These are phyloP conservation scores for Pasiphila rectangulata DNA, from an alignment of 2,888 invertebrate species.

Conservation along the genomic window DNA sequence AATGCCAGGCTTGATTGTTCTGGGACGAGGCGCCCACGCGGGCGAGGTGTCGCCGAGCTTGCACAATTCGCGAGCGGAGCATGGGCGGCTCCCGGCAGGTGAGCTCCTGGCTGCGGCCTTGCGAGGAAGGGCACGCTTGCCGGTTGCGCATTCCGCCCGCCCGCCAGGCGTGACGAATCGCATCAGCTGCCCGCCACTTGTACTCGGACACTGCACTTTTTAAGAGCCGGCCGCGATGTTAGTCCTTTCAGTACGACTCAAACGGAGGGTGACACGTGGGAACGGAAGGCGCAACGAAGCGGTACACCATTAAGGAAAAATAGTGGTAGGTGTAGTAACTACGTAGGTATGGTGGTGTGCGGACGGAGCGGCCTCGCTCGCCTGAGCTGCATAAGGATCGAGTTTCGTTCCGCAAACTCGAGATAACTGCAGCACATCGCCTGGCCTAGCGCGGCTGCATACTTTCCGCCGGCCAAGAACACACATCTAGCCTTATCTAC, in stretches of 20 bases:
- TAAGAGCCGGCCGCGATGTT: constrained; percentile 20
- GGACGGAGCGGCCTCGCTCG: constrained; percentile 63
- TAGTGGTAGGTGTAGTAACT: constrained; percentile 21
- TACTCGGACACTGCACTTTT: constrained; percentile 21
- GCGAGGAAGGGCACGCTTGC: constrained; percentile 36
- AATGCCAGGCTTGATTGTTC: constrained; percentile 69
- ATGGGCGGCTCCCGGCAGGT: constrained; percentile 52
- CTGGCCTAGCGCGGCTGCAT: constrained; percentile 50
- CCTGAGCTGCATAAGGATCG: constrained; percentile 66
- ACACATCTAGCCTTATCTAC: constrained; percentile 59
- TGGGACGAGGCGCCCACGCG: constrained; percentile 55
- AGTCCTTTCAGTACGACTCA: constrained; percentile 7
- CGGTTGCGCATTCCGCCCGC: constrained; percentile 37
- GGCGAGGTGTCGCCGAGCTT: constrained; percentile 55
- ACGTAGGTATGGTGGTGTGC: constrained; percentile 32
- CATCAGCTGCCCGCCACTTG: constrained; percentile 32
- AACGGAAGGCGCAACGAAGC: constrained; percentile 40
- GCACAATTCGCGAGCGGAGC: constrained; percentile 50
- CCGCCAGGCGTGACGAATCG: constrained; percentile 41
- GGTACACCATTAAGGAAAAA: constrained; percentile 35
- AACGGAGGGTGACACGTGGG: constrained; percentile 38
- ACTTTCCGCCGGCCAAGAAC: constrained; percentile 63
- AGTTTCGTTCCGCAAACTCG: constrained; percentile 77
- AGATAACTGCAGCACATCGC: constrained; percentile 63
- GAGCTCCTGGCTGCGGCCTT: constrained; percentile 53